A percentile compares a stretch with the other conserved stretches of the same genome.
Evolutionary conservation across 2,888 invertebrate species (phyloP).

Genomic region (Biston stratarius): DNA sequence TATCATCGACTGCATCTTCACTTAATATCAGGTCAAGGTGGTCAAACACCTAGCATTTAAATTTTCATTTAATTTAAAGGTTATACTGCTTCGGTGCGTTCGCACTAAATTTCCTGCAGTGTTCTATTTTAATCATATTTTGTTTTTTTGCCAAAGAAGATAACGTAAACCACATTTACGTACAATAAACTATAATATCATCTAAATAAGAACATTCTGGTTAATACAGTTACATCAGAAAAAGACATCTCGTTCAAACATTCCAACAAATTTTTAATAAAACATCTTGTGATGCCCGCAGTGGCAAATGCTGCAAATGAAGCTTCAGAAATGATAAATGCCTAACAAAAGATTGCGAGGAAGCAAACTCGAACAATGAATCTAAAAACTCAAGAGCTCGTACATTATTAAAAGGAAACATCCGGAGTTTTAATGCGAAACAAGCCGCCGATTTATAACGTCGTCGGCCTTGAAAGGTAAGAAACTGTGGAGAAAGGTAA

Average conservation of each 20-base stretch:
- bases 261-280: constrained; percentile 9
- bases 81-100: constrained; percentile 27
- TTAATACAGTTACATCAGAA: constrained; percentile 8
- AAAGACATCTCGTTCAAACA: neutral
- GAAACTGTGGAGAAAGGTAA: constrained; percentile 45
- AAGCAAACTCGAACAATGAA: constrained; percentile 29
- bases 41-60: no score
- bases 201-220: no score
- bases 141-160: neutral
- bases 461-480: constrained; percentile 58
- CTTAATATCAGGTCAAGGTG: no score
- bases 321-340: constrained; percentile 24
- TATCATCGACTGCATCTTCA: no score
- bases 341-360: constrained; percentile 22
- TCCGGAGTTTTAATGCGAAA: constrained; percentile 40
- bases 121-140: neutral
- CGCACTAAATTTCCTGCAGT: constrained; percentile 3
- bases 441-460: constrained; percentile 56
- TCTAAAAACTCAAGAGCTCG: constrained; percentile 35
- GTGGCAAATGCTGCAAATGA: constrained; percentile 7
- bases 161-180: neutral
- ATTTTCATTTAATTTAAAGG: constrained; percentile 35
- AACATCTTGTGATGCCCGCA: constrained; percentile 5
- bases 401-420: constrained; percentile 42
- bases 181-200: neutral